A percentile compares a stretch with the other conserved stretches of the same genome.
These are phyloP conservation scores for Sabatieria punctata DNA, from an alignment of 2,888 invertebrate genomes.

Conservation along the genomic window DNA sequence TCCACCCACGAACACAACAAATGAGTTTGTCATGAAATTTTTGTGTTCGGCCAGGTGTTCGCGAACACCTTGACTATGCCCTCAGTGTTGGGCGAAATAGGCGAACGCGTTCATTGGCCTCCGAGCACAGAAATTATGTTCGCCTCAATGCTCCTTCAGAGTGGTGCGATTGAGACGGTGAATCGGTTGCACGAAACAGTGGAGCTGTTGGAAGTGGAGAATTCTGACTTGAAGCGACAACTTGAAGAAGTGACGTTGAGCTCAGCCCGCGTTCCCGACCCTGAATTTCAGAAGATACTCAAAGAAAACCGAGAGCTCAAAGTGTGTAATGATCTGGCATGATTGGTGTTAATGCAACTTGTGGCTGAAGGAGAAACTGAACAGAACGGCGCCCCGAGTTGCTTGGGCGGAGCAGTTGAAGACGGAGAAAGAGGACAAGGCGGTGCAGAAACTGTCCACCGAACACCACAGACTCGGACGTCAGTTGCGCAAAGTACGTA, in stretches of 20 bases:
- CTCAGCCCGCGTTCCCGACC: background rate
- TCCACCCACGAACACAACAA: too few relatives aligned
- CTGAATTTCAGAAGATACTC: constrained; percentile 1
- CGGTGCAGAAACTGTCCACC: background rate
- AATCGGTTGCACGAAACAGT: constrained; percentile 1
- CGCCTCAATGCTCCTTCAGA: too few relatives aligned
- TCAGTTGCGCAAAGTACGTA: background rate
- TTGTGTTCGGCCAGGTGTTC: too few relatives aligned
- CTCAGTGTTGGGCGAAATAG: too few relatives aligned
- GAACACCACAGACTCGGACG: background rate
- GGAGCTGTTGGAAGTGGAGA: constrained; percentile 4
- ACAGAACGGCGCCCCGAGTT: background rate
- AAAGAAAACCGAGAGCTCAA: constrained; percentile 6
- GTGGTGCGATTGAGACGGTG: background rate
- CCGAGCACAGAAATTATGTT: too few relatives aligned
- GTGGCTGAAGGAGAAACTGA: constrained; percentile 1
- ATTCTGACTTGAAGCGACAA: background rate
- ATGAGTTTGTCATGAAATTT: too few relatives aligned
- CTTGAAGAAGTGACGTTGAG: constrained; percentile 6
- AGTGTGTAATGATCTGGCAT: background rate
- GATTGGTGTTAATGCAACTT: too few relatives aligned
- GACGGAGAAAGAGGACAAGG: background rate
- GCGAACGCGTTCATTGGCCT: too few relatives aligned
- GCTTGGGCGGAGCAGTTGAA: constrained; percentile 5
- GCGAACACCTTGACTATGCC: too few relatives aligned